Evolutionary conservation across 2,113 vertebrate genomes (phyloP).

Genomic region (Jacana jacana): DNA sequence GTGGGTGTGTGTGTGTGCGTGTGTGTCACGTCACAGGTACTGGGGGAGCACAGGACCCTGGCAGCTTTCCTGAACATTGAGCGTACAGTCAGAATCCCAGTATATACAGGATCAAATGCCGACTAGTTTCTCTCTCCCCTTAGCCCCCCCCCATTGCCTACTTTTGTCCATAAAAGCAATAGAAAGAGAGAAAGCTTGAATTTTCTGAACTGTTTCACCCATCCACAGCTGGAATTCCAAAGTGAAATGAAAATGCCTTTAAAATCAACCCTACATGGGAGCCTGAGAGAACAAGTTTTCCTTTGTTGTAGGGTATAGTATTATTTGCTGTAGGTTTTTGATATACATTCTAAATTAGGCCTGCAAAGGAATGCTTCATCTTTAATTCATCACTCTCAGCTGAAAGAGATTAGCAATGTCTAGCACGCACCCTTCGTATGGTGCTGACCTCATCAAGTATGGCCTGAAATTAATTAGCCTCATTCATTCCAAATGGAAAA

Average conservation of each 20-base stretch:
- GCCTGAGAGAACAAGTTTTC: slow-evolving; percentile 80
- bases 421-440: slow-evolving; percentile 80
- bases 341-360: slow-evolving; percentile 85
- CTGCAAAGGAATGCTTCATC: slow-evolving; percentile 84
- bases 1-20: too few species aligned
- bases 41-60: neutral
- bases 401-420: slow-evolving; percentile 87
- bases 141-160: neutral
- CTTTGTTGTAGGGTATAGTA: slow-evolving; percentile 80
- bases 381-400: slow-evolving; percentile 87
- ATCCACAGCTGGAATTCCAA: slow-evolving; percentile 75
- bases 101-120: slow-evolving; percentile 60
- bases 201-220: slow-evolving; percentile 72
- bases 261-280: slow-evolving; percentile 76
- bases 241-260: slow-evolving; percentile 73
- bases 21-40: slow-evolving; percentile 42
- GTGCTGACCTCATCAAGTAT: slow-evolving; percentile 86
- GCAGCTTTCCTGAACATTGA: neutral
- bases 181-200: slow-evolving; percentile 70
- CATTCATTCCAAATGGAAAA: slow-evolving; percentile 83
- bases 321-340: slow-evolving; percentile 83
- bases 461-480: slow-evolving; percentile 87
- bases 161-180: slow-evolving; percentile 70
- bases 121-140: slow-evolving; percentile 54
- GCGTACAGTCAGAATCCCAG: slow-evolving; percentile 56